These are phyloP conservation scores for Cynoglossus semilaevis DNA, from an alignment of 2,113 vertebrate genomes.

Conservation along the genomic window DNA sequence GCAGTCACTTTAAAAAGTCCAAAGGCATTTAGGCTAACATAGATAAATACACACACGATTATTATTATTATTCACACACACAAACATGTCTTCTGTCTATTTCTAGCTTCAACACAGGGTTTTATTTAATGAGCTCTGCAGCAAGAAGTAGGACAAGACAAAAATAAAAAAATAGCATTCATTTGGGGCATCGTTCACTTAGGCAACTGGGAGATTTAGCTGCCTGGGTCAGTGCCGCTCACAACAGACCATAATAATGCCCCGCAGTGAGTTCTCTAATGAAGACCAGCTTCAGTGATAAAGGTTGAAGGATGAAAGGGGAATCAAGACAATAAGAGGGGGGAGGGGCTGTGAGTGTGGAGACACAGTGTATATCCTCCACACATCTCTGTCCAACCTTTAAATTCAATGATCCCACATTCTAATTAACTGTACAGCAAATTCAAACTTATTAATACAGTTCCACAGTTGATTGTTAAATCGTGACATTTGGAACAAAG, in stretches of 20 bases:
- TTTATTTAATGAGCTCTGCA: slow-evolving; percentile 61
- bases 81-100: slow-evolving; percentile 21
- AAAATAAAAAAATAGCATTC: slow-evolving; percentile 35
- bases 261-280: slow-evolving; percentile 26
- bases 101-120: slow-evolving; percentile 40
- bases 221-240: slow-evolving; percentile 29
- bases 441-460: no score
- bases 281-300: slow-evolving; percentile 17
- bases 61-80: no score
- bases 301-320: slow-evolving; percentile 13
- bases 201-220: slow-evolving; percentile 24
- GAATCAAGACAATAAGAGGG: not conserved
- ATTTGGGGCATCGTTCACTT: slow-evolving; percentile 12
- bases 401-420: no score
- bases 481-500: no score
- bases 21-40: slow-evolving; percentile 28
- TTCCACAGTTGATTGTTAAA: no score
- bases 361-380: no score
- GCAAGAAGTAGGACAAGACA: slow-evolving; percentile 54
- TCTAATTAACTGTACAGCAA: no score
- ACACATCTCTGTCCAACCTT: no score
- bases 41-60: slow-evolving; percentile 38
- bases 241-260: slow-evolving; percentile 21
- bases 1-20: slow-evolving; percentile 15
- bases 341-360: not conserved